Base-by-base conservation (phyloP, 2,888 invertebrate genomes). In the Dendrolimus houi region DNA sequence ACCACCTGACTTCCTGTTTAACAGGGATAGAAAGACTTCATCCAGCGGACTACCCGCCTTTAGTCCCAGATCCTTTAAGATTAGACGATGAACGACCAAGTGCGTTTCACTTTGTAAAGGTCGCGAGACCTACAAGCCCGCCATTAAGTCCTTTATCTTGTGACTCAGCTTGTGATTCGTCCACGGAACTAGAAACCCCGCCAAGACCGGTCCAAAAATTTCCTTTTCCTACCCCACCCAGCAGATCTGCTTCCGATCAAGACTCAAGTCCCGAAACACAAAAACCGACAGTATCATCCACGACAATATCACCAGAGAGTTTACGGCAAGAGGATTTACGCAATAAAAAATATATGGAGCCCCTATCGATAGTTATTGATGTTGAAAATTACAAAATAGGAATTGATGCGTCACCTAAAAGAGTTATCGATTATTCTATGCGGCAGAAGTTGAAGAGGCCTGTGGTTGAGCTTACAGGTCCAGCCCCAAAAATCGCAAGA, bases 71-170 rank as follows among this genome's bases (percentile, higher is more conserved):
- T 58, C 88, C 89, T 0, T 58, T 89, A 29, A 72, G 89, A 54
- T 63, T 88, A n/a, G 89, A 88, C 47, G 85, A 82, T 58, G 86
- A 89, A 58, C 67, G 90, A 69, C 87, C 83, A 0, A 89, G 89
- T 62, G 89, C 89, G 0, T 90, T 89, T 64, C 87, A 87, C 60
- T 88, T 76, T 64, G 88, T 90, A 52, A 79, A 72, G 62, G 74
- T 85, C 1, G 83, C 81, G 0, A 85, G 83, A 69, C 85, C 91
- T 0, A 89, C 92, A 59, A 95, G 95, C 72, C 95, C 95, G 0
- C 93, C 95, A 0, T 72, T 94, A 12, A 95, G 95, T 68, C 95
- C 95, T 0, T 81, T 94, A 14, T 94, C 94, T 0, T 94, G 94
- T 54, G 93, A 93, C 54, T 94, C 94, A 8, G 94, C 94, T 56